These are phyloP conservation scores for Meteorus sp. DNA, from an alignment of 1,140 invertebrate genomes.

Conservation along the genomic window DNA sequence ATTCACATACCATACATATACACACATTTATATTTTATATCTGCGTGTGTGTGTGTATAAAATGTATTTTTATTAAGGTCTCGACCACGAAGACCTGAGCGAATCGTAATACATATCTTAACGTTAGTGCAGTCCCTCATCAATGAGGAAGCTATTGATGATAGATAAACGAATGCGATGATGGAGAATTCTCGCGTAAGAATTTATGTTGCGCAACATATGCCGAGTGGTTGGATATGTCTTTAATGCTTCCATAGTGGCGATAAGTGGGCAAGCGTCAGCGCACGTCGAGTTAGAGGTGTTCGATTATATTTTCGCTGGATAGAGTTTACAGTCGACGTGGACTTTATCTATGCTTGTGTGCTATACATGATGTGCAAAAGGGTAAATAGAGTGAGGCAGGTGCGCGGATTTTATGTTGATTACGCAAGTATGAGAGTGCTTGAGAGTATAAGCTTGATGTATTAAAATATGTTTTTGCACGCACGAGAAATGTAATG, in stretches of 20 bases:
- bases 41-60: conserved; percentile 7
- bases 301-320: background rate
- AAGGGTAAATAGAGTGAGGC: no score
- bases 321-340: background rate
- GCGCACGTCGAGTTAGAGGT: no score
- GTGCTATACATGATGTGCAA: no score
- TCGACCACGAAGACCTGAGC: conserved; percentile 21
- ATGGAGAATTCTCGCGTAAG: background rate
- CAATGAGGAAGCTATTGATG: conserved; percentile 41
- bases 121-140: no score
- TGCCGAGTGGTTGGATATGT: background rate
- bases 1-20: no score
- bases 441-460: no score
- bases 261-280: background rate
- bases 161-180: conserved; percentile 28
- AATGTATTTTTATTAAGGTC: conserved; percentile 34
- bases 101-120: background rate
- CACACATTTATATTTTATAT: no score
- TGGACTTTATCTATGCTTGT: no score
- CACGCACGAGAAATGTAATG: background rate
- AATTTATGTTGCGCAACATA: conserved; percentile 25
- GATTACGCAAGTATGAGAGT: conserved; percentile 9
- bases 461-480: no score
- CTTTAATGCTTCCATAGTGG: background rate
- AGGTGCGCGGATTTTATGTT: conserved; percentile 4